phyloP scores from a whole-genome alignment of 1,140 invertebrate genomes.

The Sminthurides bifidus region DNA sequence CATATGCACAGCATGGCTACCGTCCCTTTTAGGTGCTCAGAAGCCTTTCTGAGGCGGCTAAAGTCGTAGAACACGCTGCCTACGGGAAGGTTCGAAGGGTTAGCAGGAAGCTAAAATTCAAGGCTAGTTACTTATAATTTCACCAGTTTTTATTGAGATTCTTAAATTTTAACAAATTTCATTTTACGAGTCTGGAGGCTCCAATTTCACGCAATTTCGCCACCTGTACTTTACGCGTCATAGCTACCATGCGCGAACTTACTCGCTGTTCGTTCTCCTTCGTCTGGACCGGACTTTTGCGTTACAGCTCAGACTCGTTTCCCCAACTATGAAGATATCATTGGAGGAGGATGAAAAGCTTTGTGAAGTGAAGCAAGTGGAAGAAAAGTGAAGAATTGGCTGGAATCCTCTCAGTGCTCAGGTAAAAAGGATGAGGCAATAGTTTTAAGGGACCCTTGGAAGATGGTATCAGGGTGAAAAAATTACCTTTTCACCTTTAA shows the following conservation, averaged over 20 bases:
- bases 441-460: background rate
- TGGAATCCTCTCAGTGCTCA: background rate
- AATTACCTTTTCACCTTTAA: slow-evolving; percentile 23
- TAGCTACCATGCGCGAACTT: background rate
- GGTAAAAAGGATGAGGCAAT: background rate
- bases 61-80: no score
- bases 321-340: background rate
- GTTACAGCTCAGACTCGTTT: background rate
- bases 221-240: no score
- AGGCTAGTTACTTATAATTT: no score
- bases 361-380: slow-evolving; percentile 4
- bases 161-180: no score
- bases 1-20: no score
- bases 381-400: slow-evolving; percentile 15
- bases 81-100: no score
- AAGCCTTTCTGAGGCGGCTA: no score
- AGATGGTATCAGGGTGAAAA: slow-evolving; percentile 1
- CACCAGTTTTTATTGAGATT: no score
- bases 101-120: no score
- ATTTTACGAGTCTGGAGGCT: no score
- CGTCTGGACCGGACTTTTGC: background rate
- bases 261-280: background rate
- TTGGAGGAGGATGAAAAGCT: background rate
- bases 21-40: no score
- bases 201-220: no score